Percentiles rank a stretch among this genome's conserved stretches.
These are phyloP conservation scores for Ferrisia virgata DNA, from an alignment of 2,888 invertebrate species.

Conservation along the genomic window DNA sequence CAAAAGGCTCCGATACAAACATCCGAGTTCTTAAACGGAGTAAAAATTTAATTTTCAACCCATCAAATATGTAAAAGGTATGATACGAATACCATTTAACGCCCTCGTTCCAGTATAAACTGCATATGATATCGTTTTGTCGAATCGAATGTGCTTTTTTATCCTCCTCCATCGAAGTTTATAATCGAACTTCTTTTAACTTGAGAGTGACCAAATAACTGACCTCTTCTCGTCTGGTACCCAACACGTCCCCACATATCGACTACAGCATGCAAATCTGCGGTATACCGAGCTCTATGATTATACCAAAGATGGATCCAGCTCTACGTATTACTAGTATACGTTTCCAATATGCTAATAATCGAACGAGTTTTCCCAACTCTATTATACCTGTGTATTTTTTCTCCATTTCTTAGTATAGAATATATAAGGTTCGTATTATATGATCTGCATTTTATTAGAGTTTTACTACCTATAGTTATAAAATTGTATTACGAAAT, in stretches of 20 bases:
- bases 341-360: background rate
- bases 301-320: background rate
- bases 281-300: background rate
- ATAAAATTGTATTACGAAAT: background rate
- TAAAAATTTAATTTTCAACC: background rate
- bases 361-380: background rate
- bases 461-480: background rate
- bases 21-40: background rate
- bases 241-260: too few relatives aligned
- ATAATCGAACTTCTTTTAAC: background rate
- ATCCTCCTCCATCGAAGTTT: too few relatives aligned
- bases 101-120: background rate
- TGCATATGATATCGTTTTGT: background rate
- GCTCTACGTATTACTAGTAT: background rate
- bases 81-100: background rate
- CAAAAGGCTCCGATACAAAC: background rate
- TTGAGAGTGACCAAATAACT: background rate
- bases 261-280: background rate
- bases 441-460: background rate
- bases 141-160: background rate
- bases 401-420: background rate
- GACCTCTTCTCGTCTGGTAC: background rate
- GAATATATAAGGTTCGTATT: background rate
- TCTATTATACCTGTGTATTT: background rate
- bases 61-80: background rate